These are phyloP conservation scores for Fistularia commersonii DNA, from an alignment of 2,797 vertebrate genomes.

Conservation along the genomic window DNA sequence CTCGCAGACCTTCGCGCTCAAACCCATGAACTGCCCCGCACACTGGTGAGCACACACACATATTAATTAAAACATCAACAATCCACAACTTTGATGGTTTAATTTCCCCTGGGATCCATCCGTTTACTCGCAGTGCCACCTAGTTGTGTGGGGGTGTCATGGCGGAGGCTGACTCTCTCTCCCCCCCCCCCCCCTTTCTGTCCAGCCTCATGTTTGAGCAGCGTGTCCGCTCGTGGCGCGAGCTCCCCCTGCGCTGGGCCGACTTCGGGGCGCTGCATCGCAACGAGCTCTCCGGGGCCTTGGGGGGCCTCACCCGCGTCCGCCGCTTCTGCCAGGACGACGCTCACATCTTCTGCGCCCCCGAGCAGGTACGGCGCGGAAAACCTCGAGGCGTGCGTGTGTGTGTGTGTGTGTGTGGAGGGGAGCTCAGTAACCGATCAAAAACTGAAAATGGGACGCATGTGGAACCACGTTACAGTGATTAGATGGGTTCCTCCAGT, in stretches of 20 bases:
- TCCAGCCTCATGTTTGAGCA: slow-evolving; percentile 90
- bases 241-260: slow-evolving; percentile 89
- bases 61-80: neutral
- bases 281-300: slow-evolving; percentile 83
- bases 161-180: neutral
- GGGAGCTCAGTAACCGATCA: neutral
- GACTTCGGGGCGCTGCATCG: slow-evolving; percentile 93
- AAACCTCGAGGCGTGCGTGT: too few relatives aligned
- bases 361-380: slow-evolving; percentile 80
- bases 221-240: slow-evolving; percentile 88
- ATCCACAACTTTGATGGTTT: too few relatives aligned
- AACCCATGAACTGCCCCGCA: slow-evolving; percentile 95
- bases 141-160: too few relatives aligned
- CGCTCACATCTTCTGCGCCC: slow-evolving; percentile 90
- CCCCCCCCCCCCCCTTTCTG: neutral
- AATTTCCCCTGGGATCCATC: too few relatives aligned
- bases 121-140: too few relatives aligned
- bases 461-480: slow-evolving; percentile 26
- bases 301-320: slow-evolving; percentile 87
- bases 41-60: slow-evolving; percentile 80
- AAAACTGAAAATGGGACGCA: slow-evolving; percentile 26
- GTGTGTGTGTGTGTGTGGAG: too few relatives aligned
- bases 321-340: slow-evolving; percentile 92
- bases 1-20: slow-evolving; percentile 82
- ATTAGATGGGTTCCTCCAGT: slow-evolving; percentile 49